phyloP scores from a whole-genome alignment of 2,113 vertebrate species.

The Meleagris gallopavo region DNA sequence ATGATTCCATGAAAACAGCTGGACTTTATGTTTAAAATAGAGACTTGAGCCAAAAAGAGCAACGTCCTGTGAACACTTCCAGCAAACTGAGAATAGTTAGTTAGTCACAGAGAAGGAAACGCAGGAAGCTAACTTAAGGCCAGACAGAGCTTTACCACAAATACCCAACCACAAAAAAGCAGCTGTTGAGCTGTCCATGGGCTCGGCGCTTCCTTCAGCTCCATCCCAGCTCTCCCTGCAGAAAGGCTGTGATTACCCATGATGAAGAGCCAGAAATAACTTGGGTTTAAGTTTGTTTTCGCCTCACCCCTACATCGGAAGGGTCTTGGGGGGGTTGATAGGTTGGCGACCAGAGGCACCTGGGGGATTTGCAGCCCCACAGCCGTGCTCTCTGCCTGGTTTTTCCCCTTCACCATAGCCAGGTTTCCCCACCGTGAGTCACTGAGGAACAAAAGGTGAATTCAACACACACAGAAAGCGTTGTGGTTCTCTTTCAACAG shows the following conservation, averaged over 20 bases:
- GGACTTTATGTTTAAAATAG: not conserved
- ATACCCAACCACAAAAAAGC: constrained; percentile 22
- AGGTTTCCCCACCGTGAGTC: not conserved
- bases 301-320: not conserved
- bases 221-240: not conserved
- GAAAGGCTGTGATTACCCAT: not conserved
- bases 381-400: not conserved
- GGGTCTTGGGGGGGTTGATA: not conserved
- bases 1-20: too few species aligned
- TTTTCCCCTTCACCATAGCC: not conserved
- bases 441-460: not conserved
- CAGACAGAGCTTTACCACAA: not conserved
- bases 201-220: not conserved
- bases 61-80: not conserved
- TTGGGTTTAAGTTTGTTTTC: not conserved
- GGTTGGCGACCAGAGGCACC: not conserved
- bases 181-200: not conserved
- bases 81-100: not conserved
- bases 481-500: not conserved
- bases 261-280: constrained; percentile 4
- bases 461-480: not conserved
- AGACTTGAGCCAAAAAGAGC: not conserved
- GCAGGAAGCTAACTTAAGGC: not conserved
- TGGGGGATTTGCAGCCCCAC: not conserved
- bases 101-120: not conserved